These are phyloP conservation scores for Zygaena filipendulae DNA, from an alignment of 2,888 invertebrate species.

Conservation along the genomic window DNA sequence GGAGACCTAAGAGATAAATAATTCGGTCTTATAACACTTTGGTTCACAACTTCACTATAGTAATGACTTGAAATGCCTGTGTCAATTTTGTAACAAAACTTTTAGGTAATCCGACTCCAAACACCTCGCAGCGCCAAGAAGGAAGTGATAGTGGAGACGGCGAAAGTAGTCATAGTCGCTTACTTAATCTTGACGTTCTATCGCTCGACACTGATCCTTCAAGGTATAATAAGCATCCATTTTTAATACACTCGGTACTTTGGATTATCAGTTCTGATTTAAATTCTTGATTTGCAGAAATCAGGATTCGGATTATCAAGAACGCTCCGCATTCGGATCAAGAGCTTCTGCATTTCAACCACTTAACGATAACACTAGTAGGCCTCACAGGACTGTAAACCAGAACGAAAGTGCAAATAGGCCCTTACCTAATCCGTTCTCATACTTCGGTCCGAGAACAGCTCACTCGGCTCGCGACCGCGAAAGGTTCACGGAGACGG, in stretches of 20 bases:
- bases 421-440: constrained; percentile 51
- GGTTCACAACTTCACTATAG: too few species aligned
- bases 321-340: constrained; percentile 41
- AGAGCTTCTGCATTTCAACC: constrained; percentile 54
- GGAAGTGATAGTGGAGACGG: constrained; percentile 28
- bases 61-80: too few species aligned
- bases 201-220: constrained; percentile 37
- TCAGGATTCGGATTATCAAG: constrained; percentile 27
- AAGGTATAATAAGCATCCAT: constrained; percentile 29
- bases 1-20: too few species aligned
- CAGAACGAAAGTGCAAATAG: constrained; percentile 37
- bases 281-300: constrained; percentile 22
- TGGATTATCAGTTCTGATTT: neutral
- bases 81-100: too few species aligned
- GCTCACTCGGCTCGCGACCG: constrained; percentile 26
- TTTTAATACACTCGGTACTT: neutral
- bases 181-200: constrained; percentile 43
- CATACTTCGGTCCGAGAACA: constrained; percentile 30
- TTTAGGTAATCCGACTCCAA: constrained; percentile 25
- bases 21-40: too few species aligned
- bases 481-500: constrained; percentile 22
- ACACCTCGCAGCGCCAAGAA: constrained; percentile 30
- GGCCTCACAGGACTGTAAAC: constrained; percentile 35
- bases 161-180: constrained; percentile 31
- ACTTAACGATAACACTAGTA: constrained; percentile 29